Conservation (phyloP, 2,888 invertebrate species). For the Xylocampa areola region DNA sequence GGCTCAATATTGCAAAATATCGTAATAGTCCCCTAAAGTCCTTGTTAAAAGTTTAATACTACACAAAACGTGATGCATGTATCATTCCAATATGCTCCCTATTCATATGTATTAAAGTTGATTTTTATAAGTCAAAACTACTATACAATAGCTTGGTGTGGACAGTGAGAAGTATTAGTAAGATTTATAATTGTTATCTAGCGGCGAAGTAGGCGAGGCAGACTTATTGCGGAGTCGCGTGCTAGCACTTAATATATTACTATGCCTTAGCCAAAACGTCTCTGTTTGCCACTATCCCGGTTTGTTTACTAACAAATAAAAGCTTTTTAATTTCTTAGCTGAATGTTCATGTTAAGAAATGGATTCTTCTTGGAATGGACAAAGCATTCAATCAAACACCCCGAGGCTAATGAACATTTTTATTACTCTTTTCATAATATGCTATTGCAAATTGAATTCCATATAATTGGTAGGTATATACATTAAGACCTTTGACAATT, state of each 20-base stretch:
- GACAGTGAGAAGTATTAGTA: slow-evolving; percentile 84
- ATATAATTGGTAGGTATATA: no score
- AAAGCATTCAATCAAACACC: slow-evolving; percentile 13
- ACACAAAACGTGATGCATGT: slow-evolving; percentile 6
- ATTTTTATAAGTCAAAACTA: slow-evolving; percentile 51
- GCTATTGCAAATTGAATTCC: no score
- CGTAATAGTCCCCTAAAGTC: slow-evolving; percentile 22
- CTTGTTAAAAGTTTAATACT: slow-evolving; percentile 31
- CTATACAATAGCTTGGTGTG: slow-evolving; percentile 71
- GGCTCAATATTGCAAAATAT: slow-evolving; percentile 17
- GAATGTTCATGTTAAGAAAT: slow-evolving; percentile 45
- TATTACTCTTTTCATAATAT: neutral
- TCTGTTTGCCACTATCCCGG: slow-evolving; percentile 78
- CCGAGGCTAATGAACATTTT: neutral
- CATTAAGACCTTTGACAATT: no score
- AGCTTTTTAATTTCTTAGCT: slow-evolving; percentile 63
- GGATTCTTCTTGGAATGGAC: slow-evolving; percentile 35
- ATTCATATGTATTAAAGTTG: slow-evolving; percentile 35
- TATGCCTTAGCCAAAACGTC: slow-evolving; percentile 81
- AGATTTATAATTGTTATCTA: slow-evolving; percentile 88
- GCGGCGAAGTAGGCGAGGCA: slow-evolving; percentile 80
- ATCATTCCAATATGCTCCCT: slow-evolving; percentile 29
- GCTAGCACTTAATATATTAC: slow-evolving; percentile 85
- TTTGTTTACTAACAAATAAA: slow-evolving; percentile 81
- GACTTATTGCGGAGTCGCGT: slow-evolving; percentile 85